Conservation (phyloP, 1,140 invertebrate genomes). For the Heliconius nattereri region DNA sequence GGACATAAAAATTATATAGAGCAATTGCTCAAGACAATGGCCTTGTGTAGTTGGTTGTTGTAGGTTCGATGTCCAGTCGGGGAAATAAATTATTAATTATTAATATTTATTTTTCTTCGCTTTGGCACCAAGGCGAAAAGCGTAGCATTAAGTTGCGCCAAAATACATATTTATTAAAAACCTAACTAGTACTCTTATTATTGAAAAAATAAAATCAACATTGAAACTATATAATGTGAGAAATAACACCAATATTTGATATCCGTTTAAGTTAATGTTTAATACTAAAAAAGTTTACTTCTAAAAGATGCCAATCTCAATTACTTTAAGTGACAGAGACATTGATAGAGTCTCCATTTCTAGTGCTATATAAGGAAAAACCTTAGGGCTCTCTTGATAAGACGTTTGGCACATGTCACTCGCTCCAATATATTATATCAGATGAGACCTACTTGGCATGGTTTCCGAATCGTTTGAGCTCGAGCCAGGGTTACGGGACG, state of each 20-base stretch:
- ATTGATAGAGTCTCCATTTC: not conserved
- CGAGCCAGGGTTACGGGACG: not conserved
- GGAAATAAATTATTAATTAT: too few relatives aligned
- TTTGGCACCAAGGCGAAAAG: too few relatives aligned
- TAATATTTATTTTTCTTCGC: too few relatives aligned
- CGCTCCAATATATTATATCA: conserved; percentile 8
- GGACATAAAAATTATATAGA: too few relatives aligned
- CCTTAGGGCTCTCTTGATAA: conserved; percentile 11
- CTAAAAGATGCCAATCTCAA: not conserved
- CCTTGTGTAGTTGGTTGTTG: too few relatives aligned
- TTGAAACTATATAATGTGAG: too few relatives aligned
- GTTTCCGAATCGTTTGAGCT: conserved; percentile 5
- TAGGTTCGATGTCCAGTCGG: too few relatives aligned
- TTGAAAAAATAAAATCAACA: too few relatives aligned
- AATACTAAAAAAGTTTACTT: not conserved
- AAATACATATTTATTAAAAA: too few relatives aligned
- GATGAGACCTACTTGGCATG: conserved; percentile 18
- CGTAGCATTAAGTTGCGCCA: too few relatives aligned
- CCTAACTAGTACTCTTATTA: too few relatives aligned
- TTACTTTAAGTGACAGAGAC: not conserved
- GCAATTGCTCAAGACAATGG: too few relatives aligned
- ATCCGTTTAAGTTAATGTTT: not conserved
- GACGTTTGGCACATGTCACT: conserved; percentile 16
- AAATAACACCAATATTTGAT: not conserved
- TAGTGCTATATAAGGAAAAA: not conserved